These are phyloP conservation scores for Helleia helle DNA, from an alignment of 2,888 invertebrate genomes.

Conservation along the genomic window DNA sequence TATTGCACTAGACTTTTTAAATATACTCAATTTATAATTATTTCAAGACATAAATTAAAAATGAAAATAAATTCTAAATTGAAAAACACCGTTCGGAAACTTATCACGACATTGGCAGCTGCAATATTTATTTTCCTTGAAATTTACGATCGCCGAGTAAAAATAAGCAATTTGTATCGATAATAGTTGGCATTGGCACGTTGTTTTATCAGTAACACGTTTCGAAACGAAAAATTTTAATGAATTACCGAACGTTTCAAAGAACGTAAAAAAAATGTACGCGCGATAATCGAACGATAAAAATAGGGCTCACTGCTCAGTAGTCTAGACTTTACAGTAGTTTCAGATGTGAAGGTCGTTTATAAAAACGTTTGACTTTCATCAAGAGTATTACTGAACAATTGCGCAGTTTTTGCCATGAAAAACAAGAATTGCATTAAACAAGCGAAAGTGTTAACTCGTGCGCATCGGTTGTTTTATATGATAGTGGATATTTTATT, in stretches of 20 bases:
- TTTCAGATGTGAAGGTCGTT: not conserved
- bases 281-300: too few species aligned
- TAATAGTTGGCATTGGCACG: not conserved
- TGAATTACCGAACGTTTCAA: too few species aligned
- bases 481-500: not conserved
- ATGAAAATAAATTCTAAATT: too few species aligned
- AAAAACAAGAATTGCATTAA: slow-evolving; percentile 2
- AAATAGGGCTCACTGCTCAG: too few species aligned
- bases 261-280: too few species aligned
- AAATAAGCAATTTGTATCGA: not conserved
- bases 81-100: too few species aligned
- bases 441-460: slow-evolving; percentile 42
- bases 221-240: not conserved
- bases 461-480: slow-evolving; percentile 38
- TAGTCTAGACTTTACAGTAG: not conserved
- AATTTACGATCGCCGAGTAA: not conserved
- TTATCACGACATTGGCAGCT: too few species aligned
- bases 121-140: too few species aligned
- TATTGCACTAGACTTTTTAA: too few species aligned
- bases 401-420: slow-evolving; percentile 15
- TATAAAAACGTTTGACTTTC: not conserved
- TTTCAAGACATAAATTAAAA: too few species aligned
- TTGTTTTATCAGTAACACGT: not conserved
- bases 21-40: too few species aligned
- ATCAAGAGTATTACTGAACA: slow-evolving; percentile 12